These are phyloP conservation scores for Eurypyga helias DNA, from an alignment of 2,113 vertebrate genomes.

Conservation along the genomic window DNA sequence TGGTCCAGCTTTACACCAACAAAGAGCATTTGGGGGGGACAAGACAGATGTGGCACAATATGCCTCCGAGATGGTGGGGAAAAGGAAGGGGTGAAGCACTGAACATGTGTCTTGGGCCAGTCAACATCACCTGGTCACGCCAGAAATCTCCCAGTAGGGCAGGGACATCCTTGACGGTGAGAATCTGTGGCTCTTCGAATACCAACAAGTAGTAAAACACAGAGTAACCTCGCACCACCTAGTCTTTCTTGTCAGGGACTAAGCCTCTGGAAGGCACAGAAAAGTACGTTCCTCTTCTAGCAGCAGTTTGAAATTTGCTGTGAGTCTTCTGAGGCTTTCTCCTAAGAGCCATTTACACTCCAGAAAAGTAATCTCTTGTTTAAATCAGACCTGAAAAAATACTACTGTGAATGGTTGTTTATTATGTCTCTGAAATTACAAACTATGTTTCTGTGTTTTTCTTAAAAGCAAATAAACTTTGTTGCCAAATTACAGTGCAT, in stretches of 20 bases:
- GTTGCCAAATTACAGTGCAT: neutral
- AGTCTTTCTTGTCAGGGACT: neutral
- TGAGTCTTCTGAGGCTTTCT: neutral
- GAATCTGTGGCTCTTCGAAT: neutral
- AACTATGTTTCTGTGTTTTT: neutral
- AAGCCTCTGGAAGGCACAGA: neutral
- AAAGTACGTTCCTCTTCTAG: neutral
- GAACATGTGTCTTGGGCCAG: neutral
- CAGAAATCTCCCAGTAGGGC: neutral
- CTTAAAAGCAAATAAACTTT: neutral
- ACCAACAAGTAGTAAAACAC: neutral
- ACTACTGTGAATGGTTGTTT: neutral
- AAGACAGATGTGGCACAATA: neutral
- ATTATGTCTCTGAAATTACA: neutral
- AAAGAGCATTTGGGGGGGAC: neutral
- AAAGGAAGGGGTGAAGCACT: neutral
- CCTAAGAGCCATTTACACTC: neutral
- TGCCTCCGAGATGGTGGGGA: neutral
- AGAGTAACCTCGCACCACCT: neutral
- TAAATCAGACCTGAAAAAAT: neutral
- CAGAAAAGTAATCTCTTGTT: neutral
- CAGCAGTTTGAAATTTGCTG: neutral
- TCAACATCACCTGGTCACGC: neutral
- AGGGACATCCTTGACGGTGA: neutral
- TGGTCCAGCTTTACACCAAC: neutral